phyloP scores from a whole-genome alignment of 1,140 invertebrate species.

The Dryas iulia region DNA sequence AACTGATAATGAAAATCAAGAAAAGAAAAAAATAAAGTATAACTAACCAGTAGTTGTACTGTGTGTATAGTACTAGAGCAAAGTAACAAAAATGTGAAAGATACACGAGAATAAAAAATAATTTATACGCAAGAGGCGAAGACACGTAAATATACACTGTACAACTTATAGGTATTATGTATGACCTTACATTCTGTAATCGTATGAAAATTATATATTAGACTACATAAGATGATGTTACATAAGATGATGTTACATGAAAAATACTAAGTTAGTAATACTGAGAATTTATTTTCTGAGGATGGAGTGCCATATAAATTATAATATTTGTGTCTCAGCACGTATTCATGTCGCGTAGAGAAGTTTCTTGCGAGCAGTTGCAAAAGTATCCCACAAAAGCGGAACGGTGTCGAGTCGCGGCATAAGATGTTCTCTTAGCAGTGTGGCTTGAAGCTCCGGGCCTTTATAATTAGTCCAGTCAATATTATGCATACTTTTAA shows the following conservation, averaged over 20 bases:
- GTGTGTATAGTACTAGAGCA: too few relatives aligned
- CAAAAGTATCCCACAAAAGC: constrained; percentile 25
- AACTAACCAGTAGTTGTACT: too few relatives aligned
- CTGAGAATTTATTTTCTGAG: constrained; percentile 6
- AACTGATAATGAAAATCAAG: too few relatives aligned
- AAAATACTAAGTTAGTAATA: neutral
- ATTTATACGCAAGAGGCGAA: too few relatives aligned
- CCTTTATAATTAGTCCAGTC: constrained; percentile 21
- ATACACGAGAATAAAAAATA: too few relatives aligned
- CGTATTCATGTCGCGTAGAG: constrained; percentile 22
- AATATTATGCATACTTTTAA: constrained; percentile 37
- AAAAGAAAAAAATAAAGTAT: too few relatives aligned
- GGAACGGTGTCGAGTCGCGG: constrained; percentile 20
- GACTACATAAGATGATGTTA: neutral
- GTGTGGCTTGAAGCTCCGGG: constrained; percentile 6
- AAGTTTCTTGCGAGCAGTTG: constrained; percentile 23
- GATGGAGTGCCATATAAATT: constrained; percentile 21
- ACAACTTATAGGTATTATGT: too few relatives aligned
- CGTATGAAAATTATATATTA: neutral
- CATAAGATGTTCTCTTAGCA: constrained; percentile 20
- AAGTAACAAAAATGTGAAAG: too few relatives aligned
- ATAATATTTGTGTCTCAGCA: constrained; percentile 8
- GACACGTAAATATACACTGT: too few relatives aligned
- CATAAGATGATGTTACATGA: neutral
- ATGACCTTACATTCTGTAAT: neutral